Conservation (phyloP, 2,888 invertebrate genomes). For the Drosophila longiperda region DNA sequence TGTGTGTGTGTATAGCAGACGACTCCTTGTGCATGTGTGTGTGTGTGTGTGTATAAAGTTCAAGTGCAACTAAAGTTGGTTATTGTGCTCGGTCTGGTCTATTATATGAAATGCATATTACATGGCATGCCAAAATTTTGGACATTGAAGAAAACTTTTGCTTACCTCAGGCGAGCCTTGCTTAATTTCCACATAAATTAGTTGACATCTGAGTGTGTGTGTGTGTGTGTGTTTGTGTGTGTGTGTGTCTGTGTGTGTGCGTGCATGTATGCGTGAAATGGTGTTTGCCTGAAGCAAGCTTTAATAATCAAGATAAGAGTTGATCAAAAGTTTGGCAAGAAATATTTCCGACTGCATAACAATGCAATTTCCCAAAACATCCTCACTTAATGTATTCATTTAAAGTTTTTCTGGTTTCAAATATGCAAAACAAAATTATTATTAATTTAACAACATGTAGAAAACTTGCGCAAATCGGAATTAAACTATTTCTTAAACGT, state of each 20-base stretch:
- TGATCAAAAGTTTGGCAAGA: conserved; percentile 11
- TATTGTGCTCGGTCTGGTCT: conserved; percentile 57
- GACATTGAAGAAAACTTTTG: conserved; percentile 69
- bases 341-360: background rate
- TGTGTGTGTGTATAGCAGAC: conserved; percentile 38
- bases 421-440: background rate
- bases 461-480: background rate
- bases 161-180: conserved; percentile 61
- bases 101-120: conserved; percentile 74
- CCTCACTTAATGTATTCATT: background rate
- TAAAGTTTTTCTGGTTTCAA: background rate
- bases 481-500: background rate
- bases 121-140: conserved; percentile 59
- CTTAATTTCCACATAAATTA: conserved; percentile 76
- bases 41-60: conserved; percentile 53
- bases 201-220: conserved; percentile 25
- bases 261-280: conserved; percentile 9
- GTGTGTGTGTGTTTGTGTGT: background rate
- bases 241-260: background rate
- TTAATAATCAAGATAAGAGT: conserved; percentile 36
- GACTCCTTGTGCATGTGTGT: background rate
- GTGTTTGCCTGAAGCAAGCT: conserved; percentile 28
- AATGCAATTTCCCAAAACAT: conserved; percentile 1
- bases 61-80: conserved; percentile 77
- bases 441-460: background rate